phyloP scores from a whole-genome alignment of 2,888 invertebrate species.

The Automeris io region DNA sequence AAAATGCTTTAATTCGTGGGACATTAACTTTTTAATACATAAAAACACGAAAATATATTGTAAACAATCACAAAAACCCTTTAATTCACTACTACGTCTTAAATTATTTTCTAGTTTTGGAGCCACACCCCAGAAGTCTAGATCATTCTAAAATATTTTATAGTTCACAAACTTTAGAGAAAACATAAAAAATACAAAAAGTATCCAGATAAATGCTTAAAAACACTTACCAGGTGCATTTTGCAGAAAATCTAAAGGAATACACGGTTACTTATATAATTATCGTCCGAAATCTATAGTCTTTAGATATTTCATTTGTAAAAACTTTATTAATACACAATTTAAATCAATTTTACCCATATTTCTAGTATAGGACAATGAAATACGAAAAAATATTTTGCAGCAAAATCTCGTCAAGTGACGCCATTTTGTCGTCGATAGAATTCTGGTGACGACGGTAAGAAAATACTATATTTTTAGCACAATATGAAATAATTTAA shows the following conservation, averaged over 20 bases:
- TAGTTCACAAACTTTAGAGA: conserved; percentile 28
- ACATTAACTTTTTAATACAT: conserved; percentile 70
- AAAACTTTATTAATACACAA: conserved; percentile 45
- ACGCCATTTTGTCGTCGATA: conserved; percentile 78
- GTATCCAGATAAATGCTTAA: conserved; percentile 43
- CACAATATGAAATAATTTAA: conserved; percentile 50
- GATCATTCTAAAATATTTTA: conserved; percentile 43
- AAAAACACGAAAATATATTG: conserved; percentile 62
- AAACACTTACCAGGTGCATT: conserved; percentile 73
- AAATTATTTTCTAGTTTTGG: conserved; percentile 51
- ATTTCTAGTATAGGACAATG: conserved; percentile 45
- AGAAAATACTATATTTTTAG: conserved; percentile 59
- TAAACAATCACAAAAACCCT: conserved; percentile 71
- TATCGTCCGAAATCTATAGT: conserved; percentile 38
- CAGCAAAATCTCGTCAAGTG: conserved; percentile 72
- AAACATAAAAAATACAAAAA: conserved; percentile 47
- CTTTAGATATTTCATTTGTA: conserved; percentile 43
- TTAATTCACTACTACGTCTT: conserved; percentile 70
- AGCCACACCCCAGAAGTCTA: conserved; percentile 68
- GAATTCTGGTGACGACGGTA: conserved; percentile 74
- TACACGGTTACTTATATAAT: conserved; percentile 54
- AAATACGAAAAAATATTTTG: conserved; percentile 65
- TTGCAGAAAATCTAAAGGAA: conserved; percentile 58
- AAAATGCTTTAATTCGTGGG: conserved; percentile 42
- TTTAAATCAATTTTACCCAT: conserved; percentile 38